phyloP scores from a whole-genome alignment of 2,797 vertebrate species.

The Typhlichthys subterraneus region DNA sequence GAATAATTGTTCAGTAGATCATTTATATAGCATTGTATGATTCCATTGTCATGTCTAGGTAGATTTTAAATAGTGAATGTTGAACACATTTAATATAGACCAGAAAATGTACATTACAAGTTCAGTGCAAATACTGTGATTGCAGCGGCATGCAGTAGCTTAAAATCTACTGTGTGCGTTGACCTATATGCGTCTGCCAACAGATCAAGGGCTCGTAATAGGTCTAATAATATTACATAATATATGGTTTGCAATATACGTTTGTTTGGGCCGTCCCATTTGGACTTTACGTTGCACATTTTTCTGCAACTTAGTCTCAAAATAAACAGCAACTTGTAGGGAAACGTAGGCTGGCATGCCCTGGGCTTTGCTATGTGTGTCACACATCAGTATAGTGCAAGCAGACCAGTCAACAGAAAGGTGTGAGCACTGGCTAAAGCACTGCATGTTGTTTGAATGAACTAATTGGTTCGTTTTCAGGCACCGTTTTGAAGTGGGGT shows the following conservation, averaged over 20 bases:
- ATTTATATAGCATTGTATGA: background rate
- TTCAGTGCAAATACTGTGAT: too few species aligned
- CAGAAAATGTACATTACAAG: background rate
- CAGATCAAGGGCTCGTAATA: background rate
- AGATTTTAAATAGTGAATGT: background rate
- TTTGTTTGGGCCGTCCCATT: constrained; percentile 43
- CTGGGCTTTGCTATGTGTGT: constrained; percentile 78
- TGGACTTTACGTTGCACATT: constrained; percentile 10
- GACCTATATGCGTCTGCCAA: constrained; percentile 23
- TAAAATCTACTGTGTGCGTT: constrained; percentile 7
- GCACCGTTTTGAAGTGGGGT: constrained; percentile 46
- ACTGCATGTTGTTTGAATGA: constrained; percentile 46
- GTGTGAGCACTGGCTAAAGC: constrained; percentile 42
- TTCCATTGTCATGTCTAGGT: background rate
- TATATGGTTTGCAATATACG: too few species aligned
- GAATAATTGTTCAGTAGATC: background rate
- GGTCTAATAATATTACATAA: too few species aligned
- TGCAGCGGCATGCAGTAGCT: too few species aligned
- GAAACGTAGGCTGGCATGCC: constrained; percentile 35
- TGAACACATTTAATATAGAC: background rate
- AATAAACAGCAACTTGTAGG: constrained; percentile 47
- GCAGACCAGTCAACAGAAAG: constrained; percentile 55
- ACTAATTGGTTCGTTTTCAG: constrained; percentile 52
- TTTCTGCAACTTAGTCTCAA: constrained; percentile 14
- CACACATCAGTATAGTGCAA: constrained; percentile 57